These are phyloP conservation scores for Gopherus evgoodei DNA, from an alignment of 2,113 vertebrate genomes.

Conservation along the genomic window DNA sequence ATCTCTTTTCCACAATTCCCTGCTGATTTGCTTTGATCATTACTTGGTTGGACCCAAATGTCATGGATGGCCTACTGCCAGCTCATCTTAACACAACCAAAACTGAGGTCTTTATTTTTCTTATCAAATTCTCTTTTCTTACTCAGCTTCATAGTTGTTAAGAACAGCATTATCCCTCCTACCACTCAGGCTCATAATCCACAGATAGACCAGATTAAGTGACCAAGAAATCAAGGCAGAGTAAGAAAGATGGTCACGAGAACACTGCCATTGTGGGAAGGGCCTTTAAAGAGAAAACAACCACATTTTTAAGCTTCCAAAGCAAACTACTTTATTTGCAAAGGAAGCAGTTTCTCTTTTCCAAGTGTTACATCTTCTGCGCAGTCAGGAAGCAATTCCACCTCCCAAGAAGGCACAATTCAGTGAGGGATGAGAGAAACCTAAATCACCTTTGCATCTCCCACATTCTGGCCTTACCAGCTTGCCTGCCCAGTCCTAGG, in stretches of 20 bases:
- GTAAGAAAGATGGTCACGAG: neutral
- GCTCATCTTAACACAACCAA: neutral
- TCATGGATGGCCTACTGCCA: neutral
- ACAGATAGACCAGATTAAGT: neutral
- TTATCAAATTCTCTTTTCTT: neutral
- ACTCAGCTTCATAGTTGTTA: neutral
- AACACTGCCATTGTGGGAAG: neutral
- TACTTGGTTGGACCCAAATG: too few species aligned
- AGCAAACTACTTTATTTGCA: neutral
- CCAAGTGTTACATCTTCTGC: neutral
- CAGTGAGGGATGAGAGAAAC: neutral
- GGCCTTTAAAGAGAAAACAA: neutral
- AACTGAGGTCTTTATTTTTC: neutral
- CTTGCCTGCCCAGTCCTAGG: neutral
- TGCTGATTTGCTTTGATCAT: too few species aligned
- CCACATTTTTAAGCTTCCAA: neutral
- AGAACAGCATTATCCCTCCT: neutral
- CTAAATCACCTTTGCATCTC: neutral
- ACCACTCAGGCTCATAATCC: neutral
- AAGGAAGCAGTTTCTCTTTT: neutral
- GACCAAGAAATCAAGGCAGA: neutral
- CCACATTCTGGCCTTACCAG: neutral
- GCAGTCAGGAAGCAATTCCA: neutral
- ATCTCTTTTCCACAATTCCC: too few species aligned
- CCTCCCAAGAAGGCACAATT: neutral